Evolutionary conservation across 1,140 invertebrate species (phyloP).

Genomic region (Achroia grisella): DNA sequence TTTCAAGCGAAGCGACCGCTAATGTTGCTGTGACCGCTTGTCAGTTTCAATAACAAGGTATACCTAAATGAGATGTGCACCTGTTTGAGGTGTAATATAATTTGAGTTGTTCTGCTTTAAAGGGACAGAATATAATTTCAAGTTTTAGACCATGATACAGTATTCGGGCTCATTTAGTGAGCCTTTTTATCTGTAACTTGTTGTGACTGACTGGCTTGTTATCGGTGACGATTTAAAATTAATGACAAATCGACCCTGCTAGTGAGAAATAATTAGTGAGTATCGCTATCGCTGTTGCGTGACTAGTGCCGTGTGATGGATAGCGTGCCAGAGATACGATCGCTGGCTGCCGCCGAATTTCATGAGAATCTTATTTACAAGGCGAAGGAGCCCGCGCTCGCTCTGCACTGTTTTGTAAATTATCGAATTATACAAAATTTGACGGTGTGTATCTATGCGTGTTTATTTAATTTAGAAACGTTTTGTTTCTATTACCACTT

Average conservation of each 20-base stretch:
- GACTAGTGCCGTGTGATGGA: slow-evolving; percentile 46
- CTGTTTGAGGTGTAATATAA: slow-evolving; percentile 23
- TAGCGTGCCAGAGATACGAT: slow-evolving; percentile 52
- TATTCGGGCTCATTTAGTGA: slow-evolving; percentile 7
- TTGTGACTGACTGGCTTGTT: slow-evolving; percentile 7
- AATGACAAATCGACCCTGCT: slow-evolving; percentile 41
- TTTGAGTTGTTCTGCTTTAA: neutral
- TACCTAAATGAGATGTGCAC: slow-evolving; percentile 35
- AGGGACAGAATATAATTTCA: neutral
- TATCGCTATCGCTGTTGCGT: slow-evolving; percentile 34
- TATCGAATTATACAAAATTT: slow-evolving; percentile 48
- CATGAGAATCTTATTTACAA: slow-evolving; percentile 51
- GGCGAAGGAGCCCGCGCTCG: slow-evolving; percentile 28
- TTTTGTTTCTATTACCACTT: slow-evolving; percentile 43
- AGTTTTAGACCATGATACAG: neutral
- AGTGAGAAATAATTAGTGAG: slow-evolving; percentile 39
- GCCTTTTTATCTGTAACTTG: slow-evolving; percentile 1
- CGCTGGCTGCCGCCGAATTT: slow-evolving; percentile 48
- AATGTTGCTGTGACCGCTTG: slow-evolving; percentile 64
- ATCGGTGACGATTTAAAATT: slow-evolving; percentile 25
- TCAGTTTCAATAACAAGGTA: slow-evolving; percentile 57
- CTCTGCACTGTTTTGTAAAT: slow-evolving; percentile 41
- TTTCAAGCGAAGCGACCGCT: slow-evolving; percentile 44
- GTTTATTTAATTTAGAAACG: slow-evolving; percentile 33
- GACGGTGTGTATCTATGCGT: slow-evolving; percentile 23